Conservation (phyloP, 2,888 invertebrate genomes). For the Protula sp. region DNA sequence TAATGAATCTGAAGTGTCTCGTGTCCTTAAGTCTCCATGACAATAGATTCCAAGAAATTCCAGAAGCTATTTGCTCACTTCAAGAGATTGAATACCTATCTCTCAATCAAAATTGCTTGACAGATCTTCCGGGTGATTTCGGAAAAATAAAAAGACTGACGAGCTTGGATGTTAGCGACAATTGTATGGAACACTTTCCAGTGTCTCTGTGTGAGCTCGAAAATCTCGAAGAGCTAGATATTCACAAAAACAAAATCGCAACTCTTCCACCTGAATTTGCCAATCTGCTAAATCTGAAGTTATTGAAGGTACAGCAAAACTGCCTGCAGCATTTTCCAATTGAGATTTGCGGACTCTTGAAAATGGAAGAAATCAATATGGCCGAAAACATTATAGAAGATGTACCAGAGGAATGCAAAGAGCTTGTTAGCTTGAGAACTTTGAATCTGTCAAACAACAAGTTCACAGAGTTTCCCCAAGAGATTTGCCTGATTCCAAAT, state of each 20-base stretch:
- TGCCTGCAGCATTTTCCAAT: conserved; percentile 28
- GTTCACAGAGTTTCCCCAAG: conserved; percentile 42
- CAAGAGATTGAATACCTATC: conserved; percentile 27
- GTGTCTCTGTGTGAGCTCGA: conserved; percentile 27
- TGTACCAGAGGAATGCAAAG: conserved; percentile 68
- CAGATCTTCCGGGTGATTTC: conserved; percentile 36
- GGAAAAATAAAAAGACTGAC: conserved; percentile 32
- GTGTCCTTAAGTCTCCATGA: conserved; percentile 36
- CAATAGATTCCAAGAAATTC: conserved; percentile 37
- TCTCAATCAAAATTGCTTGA: conserved; percentile 33
- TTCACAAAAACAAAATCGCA: conserved; percentile 31
- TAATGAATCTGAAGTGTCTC: conserved; percentile 37
- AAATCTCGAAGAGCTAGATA: conserved; percentile 29
- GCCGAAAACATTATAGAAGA: conserved; percentile 33
- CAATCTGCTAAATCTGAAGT: conserved; percentile 28
- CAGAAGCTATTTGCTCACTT: conserved; percentile 35
- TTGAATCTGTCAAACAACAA: conserved; percentile 43
- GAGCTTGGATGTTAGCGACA: conserved; percentile 35
- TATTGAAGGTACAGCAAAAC: conserved; percentile 32
- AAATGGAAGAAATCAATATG: conserved; percentile 33
- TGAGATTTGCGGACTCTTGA: conserved; percentile 30
- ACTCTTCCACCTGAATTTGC: conserved; percentile 32
- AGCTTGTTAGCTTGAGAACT: conserved; percentile 56
- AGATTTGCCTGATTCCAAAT: conserved; percentile 35
- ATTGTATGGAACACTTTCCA: conserved; percentile 37